phyloP scores from a whole-genome alignment of 2,797 vertebrate species.

The Sphenopsis melanotis region DNA sequence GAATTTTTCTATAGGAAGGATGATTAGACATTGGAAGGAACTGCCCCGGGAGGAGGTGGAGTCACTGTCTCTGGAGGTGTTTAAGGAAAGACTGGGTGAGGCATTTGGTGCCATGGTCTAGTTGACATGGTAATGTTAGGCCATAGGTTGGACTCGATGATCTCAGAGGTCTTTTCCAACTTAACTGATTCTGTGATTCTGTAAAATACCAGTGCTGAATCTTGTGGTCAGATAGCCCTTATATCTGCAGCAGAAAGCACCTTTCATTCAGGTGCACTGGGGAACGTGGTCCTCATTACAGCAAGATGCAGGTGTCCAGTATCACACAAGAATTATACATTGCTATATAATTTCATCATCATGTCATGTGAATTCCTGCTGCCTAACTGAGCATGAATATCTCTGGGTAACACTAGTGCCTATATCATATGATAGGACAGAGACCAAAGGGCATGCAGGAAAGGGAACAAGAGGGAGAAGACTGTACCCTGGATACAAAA shows the following conservation, averaged over 20 bases:
- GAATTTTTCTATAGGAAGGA: neutral
- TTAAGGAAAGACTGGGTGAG: neutral
- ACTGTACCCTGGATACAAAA: neutral
- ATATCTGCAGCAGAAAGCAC: neutral
- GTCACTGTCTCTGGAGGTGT: neutral
- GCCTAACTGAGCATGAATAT: neutral
- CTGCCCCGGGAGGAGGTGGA: neutral
- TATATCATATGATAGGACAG: neutral
- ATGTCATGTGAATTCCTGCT: neutral
- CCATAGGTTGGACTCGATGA: neutral
- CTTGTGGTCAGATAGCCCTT: neutral
- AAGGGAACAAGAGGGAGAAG: neutral
- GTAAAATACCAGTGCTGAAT: neutral
- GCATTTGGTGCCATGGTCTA: neutral
- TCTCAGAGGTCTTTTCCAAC: neutral
- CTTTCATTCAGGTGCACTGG: neutral
- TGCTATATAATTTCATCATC: neutral
- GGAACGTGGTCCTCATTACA: neutral
- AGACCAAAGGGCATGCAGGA: neutral
- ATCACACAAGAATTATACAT: neutral
- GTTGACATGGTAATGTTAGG: neutral
- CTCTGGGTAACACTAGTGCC: neutral
- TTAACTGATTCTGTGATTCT: neutral
- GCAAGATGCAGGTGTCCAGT: neutral
- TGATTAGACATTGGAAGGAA: neutral